Conservation (phyloP, 2,797 vertebrate genomes). For the Spheniscus humboldti region DNA sequence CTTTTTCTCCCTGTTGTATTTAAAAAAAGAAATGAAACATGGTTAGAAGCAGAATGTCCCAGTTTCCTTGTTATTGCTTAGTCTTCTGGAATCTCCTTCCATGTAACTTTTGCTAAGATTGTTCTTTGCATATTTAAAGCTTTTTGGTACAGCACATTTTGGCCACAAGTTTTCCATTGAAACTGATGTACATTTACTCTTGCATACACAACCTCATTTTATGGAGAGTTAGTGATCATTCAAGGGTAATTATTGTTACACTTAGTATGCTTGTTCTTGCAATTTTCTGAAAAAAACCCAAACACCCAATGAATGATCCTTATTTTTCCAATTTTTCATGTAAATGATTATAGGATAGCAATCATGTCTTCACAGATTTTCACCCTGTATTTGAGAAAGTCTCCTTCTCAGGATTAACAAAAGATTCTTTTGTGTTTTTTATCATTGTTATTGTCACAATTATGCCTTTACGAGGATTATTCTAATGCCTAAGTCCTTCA, state of each 20-base stretch:
- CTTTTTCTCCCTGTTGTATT: background rate
- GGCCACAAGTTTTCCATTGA: background rate
- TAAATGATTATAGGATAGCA: background rate
- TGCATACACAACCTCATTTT: background rate
- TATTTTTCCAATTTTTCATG: background rate
- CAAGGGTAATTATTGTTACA: background rate
- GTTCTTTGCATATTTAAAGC: background rate
- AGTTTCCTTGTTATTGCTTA: background rate
- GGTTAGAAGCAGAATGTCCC: background rate
- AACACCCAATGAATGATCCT: background rate
- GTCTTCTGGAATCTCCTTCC: background rate
- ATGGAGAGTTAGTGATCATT: background rate
- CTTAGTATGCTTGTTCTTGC: background rate
- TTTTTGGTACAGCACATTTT: background rate
- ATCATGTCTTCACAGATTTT: background rate
- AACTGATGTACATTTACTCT: background rate
- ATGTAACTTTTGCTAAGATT: background rate
- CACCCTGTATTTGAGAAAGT: background rate
- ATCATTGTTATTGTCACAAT: background rate
- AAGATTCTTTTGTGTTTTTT: accelerated
- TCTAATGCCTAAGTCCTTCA: background rate
- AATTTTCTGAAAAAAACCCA: background rate
- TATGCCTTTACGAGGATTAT: background rate
- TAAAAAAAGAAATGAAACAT: background rate
- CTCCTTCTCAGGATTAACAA: background rate